These are phyloP conservation scores for Dolomedes plantarius DNA, from an alignment of 2,888 invertebrate species.

Conservation along the genomic window DNA sequence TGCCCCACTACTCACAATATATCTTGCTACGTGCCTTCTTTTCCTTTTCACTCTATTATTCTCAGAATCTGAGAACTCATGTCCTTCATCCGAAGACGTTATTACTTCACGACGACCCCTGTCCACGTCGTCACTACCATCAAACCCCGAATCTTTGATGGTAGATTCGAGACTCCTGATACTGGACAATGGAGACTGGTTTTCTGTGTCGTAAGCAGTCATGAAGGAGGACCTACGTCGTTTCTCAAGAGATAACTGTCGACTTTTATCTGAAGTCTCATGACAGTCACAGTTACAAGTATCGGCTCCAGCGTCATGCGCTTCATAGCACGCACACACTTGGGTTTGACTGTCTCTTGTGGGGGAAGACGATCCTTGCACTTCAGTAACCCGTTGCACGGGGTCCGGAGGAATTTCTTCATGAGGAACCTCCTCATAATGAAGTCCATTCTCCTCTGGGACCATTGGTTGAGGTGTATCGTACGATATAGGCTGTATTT, in stretches of 20 bases:
- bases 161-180: slow-evolving; percentile 64
- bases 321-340: neutral
- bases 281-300: slow-evolving; percentile 15
- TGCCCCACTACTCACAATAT: slow-evolving; percentile 55
- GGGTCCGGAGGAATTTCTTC: neutral
- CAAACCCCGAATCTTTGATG: slow-evolving; percentile 69
- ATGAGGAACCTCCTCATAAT: no score
- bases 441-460: neutral
- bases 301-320: neutral
- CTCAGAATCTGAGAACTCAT: slow-evolving; percentile 41
- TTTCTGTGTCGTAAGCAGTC: slow-evolving; percentile 45
- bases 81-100: slow-evolving; percentile 32
- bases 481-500: neutral
- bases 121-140: slow-evolving; percentile 70
- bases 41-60: neutral
- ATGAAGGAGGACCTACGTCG: slow-evolving; percentile 32
- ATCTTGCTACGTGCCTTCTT: slow-evolving; percentile 21
- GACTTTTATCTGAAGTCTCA: neutral
- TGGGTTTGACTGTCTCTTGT: neutral
- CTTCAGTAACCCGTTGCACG: neutral
- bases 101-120: slow-evolving; percentile 10
- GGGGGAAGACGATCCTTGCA: neutral
- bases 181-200: slow-evolving; percentile 65
- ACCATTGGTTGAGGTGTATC: no score
- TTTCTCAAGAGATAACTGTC: neutral